phyloP scores from a whole-genome alignment of 2,797 vertebrate genomes.

The Clarias fuscus region DNA sequence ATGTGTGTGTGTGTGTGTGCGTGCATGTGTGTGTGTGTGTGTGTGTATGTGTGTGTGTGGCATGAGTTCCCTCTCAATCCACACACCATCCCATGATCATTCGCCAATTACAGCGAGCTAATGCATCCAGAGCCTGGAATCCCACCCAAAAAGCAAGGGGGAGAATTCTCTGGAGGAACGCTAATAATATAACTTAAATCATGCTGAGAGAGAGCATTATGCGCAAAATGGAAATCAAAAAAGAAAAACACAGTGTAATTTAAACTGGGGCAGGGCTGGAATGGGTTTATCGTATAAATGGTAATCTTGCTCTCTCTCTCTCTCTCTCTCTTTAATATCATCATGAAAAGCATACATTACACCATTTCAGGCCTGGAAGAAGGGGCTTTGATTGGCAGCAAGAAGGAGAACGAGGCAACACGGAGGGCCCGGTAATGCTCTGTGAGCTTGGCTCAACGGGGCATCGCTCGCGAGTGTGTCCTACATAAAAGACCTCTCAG shows the following conservation, averaged over 20 bases:
- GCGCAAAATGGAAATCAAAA: slow-evolving; percentile 67
- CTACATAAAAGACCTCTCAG: slow-evolving; percentile 17
- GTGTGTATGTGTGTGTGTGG: slow-evolving; percentile 45
- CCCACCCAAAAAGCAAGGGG: slow-evolving; percentile 55
- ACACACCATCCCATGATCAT: slow-evolving; percentile 63
- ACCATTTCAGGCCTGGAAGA: slow-evolving; percentile 48
- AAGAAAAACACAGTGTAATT: slow-evolving; percentile 66
- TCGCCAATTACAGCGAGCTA: slow-evolving; percentile 63
- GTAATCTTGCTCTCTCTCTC: slow-evolving; percentile 53
- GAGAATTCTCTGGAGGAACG: slow-evolving; percentile 59
- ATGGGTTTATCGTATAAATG: slow-evolving; percentile 63
- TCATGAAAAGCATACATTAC: slow-evolving; percentile 58
- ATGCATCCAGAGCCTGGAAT: slow-evolving; percentile 65
- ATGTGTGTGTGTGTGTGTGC: slow-evolving; percentile 17
- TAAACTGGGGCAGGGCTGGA: slow-evolving; percentile 65
- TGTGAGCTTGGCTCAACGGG: slow-evolving; percentile 33
- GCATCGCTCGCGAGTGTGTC: slow-evolving; percentile 16
- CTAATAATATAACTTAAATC: slow-evolving; percentile 71
- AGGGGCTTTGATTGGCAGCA: slow-evolving; percentile 50
- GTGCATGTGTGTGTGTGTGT: slow-evolving; percentile 34
- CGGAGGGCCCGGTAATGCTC: slow-evolving; percentile 33
- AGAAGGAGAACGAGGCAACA: slow-evolving; percentile 46
- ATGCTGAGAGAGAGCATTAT: slow-evolving; percentile 68
- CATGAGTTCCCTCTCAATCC: slow-evolving; percentile 54
- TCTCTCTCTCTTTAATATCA: slow-evolving; percentile 48